Evolutionary conservation across 2,888 invertebrate genomes (phyloP).

Genomic region (Limenitis arthemis): DNA sequence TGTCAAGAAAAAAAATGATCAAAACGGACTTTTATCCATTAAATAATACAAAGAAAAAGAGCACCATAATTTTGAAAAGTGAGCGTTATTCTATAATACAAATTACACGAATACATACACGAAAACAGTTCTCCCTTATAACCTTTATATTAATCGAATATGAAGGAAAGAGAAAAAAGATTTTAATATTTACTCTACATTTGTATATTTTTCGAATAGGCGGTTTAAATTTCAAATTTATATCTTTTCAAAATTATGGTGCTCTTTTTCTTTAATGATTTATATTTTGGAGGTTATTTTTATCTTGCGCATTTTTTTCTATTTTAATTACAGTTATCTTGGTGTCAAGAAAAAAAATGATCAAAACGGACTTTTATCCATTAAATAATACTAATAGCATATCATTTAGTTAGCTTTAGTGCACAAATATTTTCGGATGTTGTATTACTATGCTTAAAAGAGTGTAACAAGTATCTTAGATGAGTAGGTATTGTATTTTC

Average conservation of each 20-base stretch:
- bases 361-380: constrained; percentile 4
- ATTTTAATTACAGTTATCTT: constrained; percentile 13
- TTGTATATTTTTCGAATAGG: too few relatives aligned
- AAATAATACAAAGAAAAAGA: too few relatives aligned
- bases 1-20: constrained; percentile 10
- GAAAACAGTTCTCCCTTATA: too few relatives aligned
- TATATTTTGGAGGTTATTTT: constrained; percentile 28
- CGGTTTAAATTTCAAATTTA: too few relatives aligned
- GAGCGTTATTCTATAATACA: too few relatives aligned
- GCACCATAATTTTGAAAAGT: too few relatives aligned
- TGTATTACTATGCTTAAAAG: constrained; percentile 5
- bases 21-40: constrained; percentile 3
- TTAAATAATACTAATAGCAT: constrained; percentile 1
- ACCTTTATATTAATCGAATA: too few relatives aligned
- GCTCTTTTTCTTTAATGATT: constrained; percentile 35
- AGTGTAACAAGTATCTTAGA: background rate
- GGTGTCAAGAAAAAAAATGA: constrained; percentile 9
- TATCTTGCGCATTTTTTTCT: constrained; percentile 3
- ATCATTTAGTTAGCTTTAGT: constrained; percentile 11
- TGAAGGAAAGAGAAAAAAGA: too few relatives aligned
- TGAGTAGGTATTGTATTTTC: too few relatives aligned
- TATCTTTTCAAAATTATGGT: constrained; percentile 41
- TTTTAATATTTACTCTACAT: too few relatives aligned
- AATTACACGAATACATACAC: too few relatives aligned
- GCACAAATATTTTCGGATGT: constrained; percentile 17